Evolutionary conservation across 2,888 invertebrate species (phyloP).

Genomic region (Ormyrus pomaceus): DNA sequence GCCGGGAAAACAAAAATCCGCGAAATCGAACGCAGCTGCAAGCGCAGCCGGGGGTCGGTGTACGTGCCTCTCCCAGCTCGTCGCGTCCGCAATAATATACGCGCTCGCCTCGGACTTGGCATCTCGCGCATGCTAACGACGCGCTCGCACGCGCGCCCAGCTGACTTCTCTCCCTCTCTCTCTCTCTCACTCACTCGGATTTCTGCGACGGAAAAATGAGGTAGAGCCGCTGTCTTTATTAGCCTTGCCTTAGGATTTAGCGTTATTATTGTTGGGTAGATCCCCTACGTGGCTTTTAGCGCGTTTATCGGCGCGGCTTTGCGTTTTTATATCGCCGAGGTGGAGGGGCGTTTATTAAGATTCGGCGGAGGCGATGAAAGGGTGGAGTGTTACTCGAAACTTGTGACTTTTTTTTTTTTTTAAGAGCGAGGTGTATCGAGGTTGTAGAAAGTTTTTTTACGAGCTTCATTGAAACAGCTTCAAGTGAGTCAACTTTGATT

Average conservation of each 20-base stretch:
- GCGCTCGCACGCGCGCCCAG: slow-evolving; percentile 7
- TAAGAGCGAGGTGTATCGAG: too few species aligned
- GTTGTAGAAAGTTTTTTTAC: too few species aligned
- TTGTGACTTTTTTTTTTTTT: too few species aligned
- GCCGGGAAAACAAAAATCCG: too few species aligned
- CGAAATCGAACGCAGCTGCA: too few species aligned
- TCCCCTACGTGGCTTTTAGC: background rate
- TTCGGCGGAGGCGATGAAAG: too few species aligned
- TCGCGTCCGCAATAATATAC: slow-evolving; percentile 21
- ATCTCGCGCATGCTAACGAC: slow-evolving; percentile 33
- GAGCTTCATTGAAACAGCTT: too few species aligned
- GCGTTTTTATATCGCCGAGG: too few species aligned
- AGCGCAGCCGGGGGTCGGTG: background rate
- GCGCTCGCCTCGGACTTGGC: background rate
- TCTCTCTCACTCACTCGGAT: slow-evolving; percentile 4
- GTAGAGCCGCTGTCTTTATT: slow-evolving; percentile 18
- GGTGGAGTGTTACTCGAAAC: too few species aligned
- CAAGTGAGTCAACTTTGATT: too few species aligned
- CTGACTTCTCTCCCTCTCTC: background rate
- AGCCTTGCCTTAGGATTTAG: background rate
- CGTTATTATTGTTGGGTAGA: slow-evolving; percentile 18
- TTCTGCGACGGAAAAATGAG: background rate
- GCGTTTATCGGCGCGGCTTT: background rate
- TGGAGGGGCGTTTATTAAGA: too few species aligned
- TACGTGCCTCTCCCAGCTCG: slow-evolving; percentile 12